phyloP scores from a whole-genome alignment of 1,140 invertebrate genomes.

The Heliothis subflexa region DNA sequence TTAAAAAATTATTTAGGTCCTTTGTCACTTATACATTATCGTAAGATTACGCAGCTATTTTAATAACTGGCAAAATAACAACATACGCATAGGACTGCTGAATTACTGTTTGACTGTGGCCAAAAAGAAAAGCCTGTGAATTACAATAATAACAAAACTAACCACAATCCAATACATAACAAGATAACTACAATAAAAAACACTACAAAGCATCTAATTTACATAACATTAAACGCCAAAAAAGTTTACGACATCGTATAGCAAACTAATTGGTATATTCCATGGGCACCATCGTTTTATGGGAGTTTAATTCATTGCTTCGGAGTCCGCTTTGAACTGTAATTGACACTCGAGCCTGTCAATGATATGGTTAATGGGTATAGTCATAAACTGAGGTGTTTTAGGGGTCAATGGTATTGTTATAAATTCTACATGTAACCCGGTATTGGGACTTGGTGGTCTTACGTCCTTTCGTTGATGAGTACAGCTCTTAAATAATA shows the following conservation, averaged over 20 bases:
- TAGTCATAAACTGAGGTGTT: constrained; percentile 1
- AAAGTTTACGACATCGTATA: constrained; percentile 13
- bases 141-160: background rate
- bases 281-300: constrained; percentile 19
- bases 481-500: no score
- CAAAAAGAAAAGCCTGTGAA: no score
- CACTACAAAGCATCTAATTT: constrained; percentile 40
- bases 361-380: constrained; percentile 16
- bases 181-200: background rate
- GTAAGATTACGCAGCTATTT: no score
- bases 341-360: constrained; percentile 30
- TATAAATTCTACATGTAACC: background rate
- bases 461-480: no score
- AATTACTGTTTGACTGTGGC: no score
- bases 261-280: constrained; percentile 42
- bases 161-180: background rate
- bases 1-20: no score
- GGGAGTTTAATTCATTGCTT: constrained; percentile 39
- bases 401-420: background rate
- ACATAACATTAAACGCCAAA: constrained; percentile 37
- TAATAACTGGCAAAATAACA: no score
- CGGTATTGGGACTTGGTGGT: background rate
- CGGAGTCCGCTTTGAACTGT: background rate
- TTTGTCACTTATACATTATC: no score
- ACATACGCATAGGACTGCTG: no score